These are phyloP conservation scores for Dorcus parallelipipedus DNA, from an alignment of 2,888 invertebrate species.

Conservation along the genomic window DNA sequence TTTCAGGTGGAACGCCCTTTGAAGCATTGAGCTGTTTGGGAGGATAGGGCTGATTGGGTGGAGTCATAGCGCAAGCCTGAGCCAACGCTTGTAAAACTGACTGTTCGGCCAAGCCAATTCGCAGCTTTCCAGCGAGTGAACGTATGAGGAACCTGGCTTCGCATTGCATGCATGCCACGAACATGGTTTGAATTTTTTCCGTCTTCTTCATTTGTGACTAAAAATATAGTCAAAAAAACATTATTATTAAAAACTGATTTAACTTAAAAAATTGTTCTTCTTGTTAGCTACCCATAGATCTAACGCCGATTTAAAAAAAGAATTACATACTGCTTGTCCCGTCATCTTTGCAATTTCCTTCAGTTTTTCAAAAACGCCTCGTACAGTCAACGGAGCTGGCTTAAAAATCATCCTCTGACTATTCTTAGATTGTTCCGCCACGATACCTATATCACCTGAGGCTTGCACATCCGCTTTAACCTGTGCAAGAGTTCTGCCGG, in stretches of 20 bases:
- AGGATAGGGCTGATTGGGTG: conserved; percentile 65
- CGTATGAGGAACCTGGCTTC: conserved; percentile 90
- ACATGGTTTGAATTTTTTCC: conserved; percentile 85
- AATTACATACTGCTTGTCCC: conserved; percentile 63
- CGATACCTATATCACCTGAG: conserved; percentile 86
- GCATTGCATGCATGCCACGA: conserved; percentile 84
- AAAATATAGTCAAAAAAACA: conserved; percentile 19
- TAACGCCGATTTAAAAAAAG: neutral
- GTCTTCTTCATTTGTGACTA: conserved; percentile 82
- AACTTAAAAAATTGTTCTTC: too few relatives aligned
- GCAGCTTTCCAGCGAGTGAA: conserved; percentile 87
- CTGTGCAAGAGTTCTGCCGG: conserved; percentile 80
- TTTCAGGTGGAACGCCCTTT: conserved; percentile 60
- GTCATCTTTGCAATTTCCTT: conserved; percentile 84
- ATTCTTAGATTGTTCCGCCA: conserved; percentile 80
- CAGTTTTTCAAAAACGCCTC: conserved; percentile 76
- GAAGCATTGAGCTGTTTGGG: conserved; percentile 62
- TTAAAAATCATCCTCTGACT: conserved; percentile 87
- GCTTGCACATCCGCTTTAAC: conserved; percentile 69
- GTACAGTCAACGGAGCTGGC: conserved; percentile 72
- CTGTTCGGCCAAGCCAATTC: conserved; percentile 96
- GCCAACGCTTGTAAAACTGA: conserved; percentile 90
- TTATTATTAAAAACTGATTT: too few relatives aligned
- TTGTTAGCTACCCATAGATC: neutral
- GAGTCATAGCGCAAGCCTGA: conserved; percentile 76